These are phyloP conservation scores for Otolemur crassicaudatus DNA, from an alignment of 2,797 vertebrate genomes.

Conservation along the genomic window DNA sequence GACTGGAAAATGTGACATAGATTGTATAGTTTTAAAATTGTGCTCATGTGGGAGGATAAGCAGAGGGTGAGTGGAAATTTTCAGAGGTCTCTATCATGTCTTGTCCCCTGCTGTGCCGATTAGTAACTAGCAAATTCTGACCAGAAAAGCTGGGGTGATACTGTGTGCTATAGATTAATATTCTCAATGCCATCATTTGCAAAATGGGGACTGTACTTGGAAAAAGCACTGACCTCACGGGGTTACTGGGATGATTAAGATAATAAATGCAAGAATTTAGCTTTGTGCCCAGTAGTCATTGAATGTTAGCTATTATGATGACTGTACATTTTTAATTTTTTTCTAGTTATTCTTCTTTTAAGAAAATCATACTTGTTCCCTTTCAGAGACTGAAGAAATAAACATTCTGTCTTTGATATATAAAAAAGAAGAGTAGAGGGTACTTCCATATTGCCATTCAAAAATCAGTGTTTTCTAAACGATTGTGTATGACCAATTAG, in stretches of 20 bases:
- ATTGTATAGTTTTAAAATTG: background rate
- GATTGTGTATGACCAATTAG: background rate
- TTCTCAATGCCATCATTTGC: background rate
- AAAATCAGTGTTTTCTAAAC: background rate
- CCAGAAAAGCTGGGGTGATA: background rate
- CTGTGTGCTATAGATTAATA: background rate
- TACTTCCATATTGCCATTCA: background rate
- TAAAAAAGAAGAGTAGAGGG: background rate
- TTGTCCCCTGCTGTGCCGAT: background rate
- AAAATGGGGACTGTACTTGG: background rate
- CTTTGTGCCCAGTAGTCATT: background rate
- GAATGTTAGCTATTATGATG: background rate
- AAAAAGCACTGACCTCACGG: background rate
- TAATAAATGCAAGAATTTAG: background rate
- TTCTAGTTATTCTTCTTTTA: background rate
- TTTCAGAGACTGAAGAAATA: conserved; percentile 1
- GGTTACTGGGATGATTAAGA: background rate
- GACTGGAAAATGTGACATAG: background rate
- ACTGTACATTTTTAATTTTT: background rate
- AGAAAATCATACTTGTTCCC: background rate
- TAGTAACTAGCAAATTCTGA: background rate
- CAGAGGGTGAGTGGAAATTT: background rate
- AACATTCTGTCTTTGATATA: background rate
- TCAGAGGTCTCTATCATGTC: background rate
- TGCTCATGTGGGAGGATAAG: background rate